Conservation (phyloP, 2,113 vertebrate species). For the Antigone vipio region DNA sequence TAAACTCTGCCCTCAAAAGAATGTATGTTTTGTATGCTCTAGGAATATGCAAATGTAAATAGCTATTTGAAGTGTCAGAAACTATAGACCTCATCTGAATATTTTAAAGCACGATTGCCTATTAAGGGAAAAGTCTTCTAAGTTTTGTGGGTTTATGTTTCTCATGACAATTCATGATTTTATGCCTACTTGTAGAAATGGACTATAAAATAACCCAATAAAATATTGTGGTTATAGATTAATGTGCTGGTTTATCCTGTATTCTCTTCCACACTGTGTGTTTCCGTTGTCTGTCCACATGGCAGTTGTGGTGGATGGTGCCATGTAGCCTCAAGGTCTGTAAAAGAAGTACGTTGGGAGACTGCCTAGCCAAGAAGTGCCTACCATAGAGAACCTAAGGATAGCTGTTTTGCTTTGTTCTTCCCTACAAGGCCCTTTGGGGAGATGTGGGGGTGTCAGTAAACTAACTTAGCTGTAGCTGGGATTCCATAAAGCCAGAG, state of each 20-base stretch:
- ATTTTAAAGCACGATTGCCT: background rate
- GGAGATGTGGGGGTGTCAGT: background rate
- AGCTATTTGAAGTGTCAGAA: background rate
- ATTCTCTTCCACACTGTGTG: rapidly evolving
- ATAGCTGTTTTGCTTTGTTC: background rate
- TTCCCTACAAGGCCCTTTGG: background rate
- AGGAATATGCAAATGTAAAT: conserved; percentile 15
- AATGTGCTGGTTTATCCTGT: background rate
- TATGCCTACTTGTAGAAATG: background rate
- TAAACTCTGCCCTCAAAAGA: background rate
- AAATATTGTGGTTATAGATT: background rate
- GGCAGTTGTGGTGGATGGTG: background rate
- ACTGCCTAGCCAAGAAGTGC: too few species aligned
- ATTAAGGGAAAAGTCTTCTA: background rate
- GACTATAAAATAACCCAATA: background rate
- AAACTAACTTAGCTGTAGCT: background rate
- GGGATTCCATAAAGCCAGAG: background rate
- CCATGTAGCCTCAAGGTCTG: background rate
- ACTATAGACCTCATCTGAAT: background rate
- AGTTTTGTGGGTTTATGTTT: background rate
- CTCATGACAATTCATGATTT: background rate
- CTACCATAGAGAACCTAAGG: background rate
- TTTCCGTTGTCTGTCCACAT: background rate
- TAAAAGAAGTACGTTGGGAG: background rate
- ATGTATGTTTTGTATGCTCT: background rate